Evolutionary conservation across 30 jellyfish, hydroid and myxozoan species (phyloP), one percentile per base, ranked within the genome.

Genomic region (Pelagia noctiluca): DNA sequence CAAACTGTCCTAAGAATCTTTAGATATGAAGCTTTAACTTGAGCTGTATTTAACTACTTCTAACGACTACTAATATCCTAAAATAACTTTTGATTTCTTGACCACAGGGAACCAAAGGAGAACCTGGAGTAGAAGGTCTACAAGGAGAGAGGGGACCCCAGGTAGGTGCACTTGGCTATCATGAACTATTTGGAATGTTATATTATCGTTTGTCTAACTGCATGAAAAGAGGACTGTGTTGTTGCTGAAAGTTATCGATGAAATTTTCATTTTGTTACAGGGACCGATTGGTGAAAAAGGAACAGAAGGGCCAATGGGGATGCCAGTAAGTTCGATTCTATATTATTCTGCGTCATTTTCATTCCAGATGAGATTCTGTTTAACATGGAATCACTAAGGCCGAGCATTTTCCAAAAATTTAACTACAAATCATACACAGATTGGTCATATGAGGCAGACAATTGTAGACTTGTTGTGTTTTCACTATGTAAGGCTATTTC

Each of bases 231-330:
- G n/a, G n/a, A 21, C 37, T 63, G 22, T 5, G 48, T 35, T 18
- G 75, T 22, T 63, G 48, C 22, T 22, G 16, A 0, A 22, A 22
- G 22, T 63, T 4, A 63, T 35, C 75, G 35, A 63, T 18, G 35
- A 28, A 35, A 63, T 22, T 19, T 22, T n/a, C 0, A 2, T 69
- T 54, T 8, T 72, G 23, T 71, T 73, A 35, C 71, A 86, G 96
- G 98, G 98, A 25, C 93, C 85, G 22, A 83, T 87, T 18, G 98
- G 98, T 1, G 69, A 37, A 34, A 84, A 89, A 60, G 98, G 98
- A 12, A 52, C 83, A 2, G 78, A 74, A 52, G 98, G 98, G 8
- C 89, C 90, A 16, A 38, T 54, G n/a, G 98, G 98, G 47, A 68
- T 82, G 18, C 68, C 72, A 0, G 98, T 79, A 71, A 49, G 94